phyloP scores from a whole-genome alignment of 2,888 invertebrate species.

The Litoditis marina region DNA sequence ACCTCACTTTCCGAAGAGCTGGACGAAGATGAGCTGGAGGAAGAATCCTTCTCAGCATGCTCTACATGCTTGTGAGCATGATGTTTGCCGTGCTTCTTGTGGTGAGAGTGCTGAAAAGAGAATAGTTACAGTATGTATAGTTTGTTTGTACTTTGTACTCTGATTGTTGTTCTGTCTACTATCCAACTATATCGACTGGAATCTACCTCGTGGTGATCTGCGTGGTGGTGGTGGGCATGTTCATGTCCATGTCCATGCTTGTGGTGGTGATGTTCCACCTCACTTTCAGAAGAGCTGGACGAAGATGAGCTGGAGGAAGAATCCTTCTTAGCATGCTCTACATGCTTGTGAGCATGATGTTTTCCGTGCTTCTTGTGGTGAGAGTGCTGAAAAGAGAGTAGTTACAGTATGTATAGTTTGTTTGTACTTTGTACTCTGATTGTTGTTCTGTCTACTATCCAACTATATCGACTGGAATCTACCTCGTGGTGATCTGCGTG shows the following conservation, averaged over 20 bases:
- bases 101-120: too few species aligned
- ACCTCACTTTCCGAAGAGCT: background rate
- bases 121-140: too few species aligned
- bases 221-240: too few species aligned
- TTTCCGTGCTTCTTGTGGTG: background rate
- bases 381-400: background rate
- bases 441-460: too few species aligned
- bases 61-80: conserved; percentile 1
- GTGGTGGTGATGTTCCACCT: background rate
- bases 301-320: background rate
- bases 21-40: conserved; percentile 1
- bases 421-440: too few species aligned
- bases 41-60: background rate
- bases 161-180: too few species aligned
- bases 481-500: conserved; percentile 2
- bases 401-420: background rate
- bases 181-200: too few species aligned
- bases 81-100: too few species aligned
- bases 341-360: background rate
- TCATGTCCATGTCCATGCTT: too few species aligned
- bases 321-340: background rate
- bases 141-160: too few species aligned
- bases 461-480: too few species aligned
- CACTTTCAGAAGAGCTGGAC: background rate
- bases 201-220: too few species aligned